Conservation (phyloP, 2,888 invertebrate species). For the Tolmerus cingulatus region DNA sequence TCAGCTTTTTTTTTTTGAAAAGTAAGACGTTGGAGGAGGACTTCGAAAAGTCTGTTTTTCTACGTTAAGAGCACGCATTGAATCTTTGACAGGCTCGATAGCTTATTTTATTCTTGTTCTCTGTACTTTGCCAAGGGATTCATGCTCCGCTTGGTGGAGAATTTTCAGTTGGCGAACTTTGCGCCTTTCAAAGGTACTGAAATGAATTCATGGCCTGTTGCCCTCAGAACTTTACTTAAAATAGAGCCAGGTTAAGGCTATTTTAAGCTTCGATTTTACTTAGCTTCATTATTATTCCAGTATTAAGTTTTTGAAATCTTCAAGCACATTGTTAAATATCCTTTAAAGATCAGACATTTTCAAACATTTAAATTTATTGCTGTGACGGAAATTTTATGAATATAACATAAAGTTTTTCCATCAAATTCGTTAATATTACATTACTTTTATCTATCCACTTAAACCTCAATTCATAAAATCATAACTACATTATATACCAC, state of each 20-base stretch:
- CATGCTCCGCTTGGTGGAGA: background rate
- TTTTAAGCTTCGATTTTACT: background rate
- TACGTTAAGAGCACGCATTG: background rate
- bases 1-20: background rate
- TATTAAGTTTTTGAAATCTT: background rate
- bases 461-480: background rate
- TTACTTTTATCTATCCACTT: too few species aligned
- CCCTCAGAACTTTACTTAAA: background rate
- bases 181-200: background rate
- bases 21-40: background rate
- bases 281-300: background rate
- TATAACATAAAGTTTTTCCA: background rate
- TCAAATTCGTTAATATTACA: too few species aligned
- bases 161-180: background rate
- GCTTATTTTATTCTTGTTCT: background rate
- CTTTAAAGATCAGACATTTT: background rate
- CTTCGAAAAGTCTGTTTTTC: background rate
- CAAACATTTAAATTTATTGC: background rate
- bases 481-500: background rate
- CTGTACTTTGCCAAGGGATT: background rate
- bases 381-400: background rate
- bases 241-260: background rate
- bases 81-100: background rate
- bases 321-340: too few species aligned
- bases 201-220: background rate